Base-by-base conservation (phyloP, 2,888 invertebrate species). In the Epirrhoe tristata region DNA sequence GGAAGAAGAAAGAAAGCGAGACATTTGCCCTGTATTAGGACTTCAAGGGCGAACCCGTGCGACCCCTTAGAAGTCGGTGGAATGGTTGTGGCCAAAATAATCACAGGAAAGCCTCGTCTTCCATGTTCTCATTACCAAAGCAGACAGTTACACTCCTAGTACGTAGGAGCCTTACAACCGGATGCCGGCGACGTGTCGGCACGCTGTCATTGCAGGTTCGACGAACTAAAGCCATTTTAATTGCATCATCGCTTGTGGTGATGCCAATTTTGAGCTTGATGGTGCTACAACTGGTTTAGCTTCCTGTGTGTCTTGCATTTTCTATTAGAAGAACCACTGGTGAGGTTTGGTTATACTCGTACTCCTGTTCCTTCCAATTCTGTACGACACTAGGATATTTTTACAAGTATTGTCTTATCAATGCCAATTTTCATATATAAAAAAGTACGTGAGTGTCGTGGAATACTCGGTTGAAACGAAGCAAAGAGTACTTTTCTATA, bases 211-310 rank as follows among this genome's bases (percentile, higher is more conserved):
- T 52, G 55, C 53, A 72, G 59, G 72, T 68, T 70, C 70, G 68
- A 61, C 58, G 70, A 72, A 72, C 62, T 68, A 50, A 16, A 65
- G 63, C 54, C 57, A 58, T 60, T 60, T 66, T 70, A 65, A 68
- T 70, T 64, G 66, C 70, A 68, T 69, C 66, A 72, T 57, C 67
- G 57, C 39, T 46, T 63, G 39, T 24, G 24, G 24, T 66, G 56
- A 60, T 68, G 67, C 58, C 64, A 61, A 60, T 64, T 61, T 56
- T 39, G 16, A 53, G 39, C 34, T 34, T 1, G 34, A 10, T 46
- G 56, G 32, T 54, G 60, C 43, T 65, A 31, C 48, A 55, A 58
- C 58, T 58, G 32, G 58, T 62, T 59, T 59, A 8, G 5, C 36
- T 50, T 55, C 55, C 48, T 58, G 34, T 24, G 17, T 63, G 17